A percentile compares a stretch with the other conserved stretches of the same genome.
phyloP scores from a whole-genome alignment of 2,797 vertebrate genomes.

The Prionace glauca region DNA sequence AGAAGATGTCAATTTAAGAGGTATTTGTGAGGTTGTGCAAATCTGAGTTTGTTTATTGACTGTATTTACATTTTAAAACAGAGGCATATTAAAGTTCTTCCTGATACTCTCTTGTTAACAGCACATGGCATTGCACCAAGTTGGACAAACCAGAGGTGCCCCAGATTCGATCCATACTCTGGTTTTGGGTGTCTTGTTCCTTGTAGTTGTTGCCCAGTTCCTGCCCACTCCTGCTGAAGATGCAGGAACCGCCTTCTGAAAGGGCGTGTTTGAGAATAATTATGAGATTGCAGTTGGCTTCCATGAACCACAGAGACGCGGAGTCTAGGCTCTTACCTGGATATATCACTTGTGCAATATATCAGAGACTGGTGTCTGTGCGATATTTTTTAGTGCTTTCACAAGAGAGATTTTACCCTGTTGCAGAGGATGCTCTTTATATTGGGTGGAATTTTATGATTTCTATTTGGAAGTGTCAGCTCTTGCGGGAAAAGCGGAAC shows the following conservation, averaged over 20 bases:
- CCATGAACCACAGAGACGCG: neutral
- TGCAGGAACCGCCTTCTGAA: neutral
- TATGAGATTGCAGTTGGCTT: neutral
- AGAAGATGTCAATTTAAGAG: neutral
- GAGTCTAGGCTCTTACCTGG: neutral
- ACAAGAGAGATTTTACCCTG: no score
- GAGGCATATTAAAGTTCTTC: neutral
- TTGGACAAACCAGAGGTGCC: no score
- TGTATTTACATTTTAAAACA: neutral
- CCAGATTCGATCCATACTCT: neutral
- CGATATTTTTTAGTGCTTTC: no score
- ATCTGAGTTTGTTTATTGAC: no score
- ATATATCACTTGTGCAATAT: neutral
- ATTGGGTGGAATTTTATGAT: no score
- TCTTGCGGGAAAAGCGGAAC: no score
- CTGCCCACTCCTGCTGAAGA: neutral
- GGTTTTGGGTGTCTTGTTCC: neutral
- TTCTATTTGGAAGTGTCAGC: no score
- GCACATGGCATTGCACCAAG: neutral
- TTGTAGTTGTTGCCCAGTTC: neutral
- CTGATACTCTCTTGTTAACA: neutral
- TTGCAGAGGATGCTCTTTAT: no score
- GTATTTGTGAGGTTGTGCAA: neutral
- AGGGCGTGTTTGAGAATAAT: neutral
- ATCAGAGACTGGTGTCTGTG: neutral